Evolutionary conservation across 2,113 vertebrate genomes (phyloP).

Genomic region (Noturus placidus): DNA sequence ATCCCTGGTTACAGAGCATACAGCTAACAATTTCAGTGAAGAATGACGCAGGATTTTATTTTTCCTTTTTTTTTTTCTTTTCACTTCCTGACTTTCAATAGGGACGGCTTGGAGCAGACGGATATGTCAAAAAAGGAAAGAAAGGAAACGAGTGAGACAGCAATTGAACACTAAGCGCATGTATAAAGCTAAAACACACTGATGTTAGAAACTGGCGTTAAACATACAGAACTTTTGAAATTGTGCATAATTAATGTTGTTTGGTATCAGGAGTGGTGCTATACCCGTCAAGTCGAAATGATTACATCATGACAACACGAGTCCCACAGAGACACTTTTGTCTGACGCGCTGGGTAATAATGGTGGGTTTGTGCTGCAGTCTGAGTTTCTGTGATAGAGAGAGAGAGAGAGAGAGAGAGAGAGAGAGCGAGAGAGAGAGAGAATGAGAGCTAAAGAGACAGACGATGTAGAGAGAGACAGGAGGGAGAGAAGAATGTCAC

Average conservation of each 20-base stretch:
- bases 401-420: neutral
- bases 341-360: constrained; percentile 51
- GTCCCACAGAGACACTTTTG: constrained; percentile 13
- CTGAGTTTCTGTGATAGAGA: constrained; percentile 5
- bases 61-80: neutral
- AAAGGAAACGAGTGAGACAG: neutral
- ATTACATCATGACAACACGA: neutral
- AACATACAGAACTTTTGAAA: neutral
- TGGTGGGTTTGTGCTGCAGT: constrained; percentile 31
- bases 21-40: neutral
- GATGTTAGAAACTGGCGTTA: neutral
- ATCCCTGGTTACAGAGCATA: neutral
- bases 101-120: neutral
- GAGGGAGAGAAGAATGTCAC: neutral
- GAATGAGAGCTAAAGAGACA: neutral
- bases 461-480: neutral
- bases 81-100: neutral
- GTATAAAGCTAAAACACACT: neutral
- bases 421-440: neutral
- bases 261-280: neutral
- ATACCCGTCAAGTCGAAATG: neutral
- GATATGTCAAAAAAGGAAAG: too few species aligned
- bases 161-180: neutral
- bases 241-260: too few species aligned
- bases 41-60: neutral